Evolutionary conservation across 1,140 invertebrate species (phyloP), one percentile per base, ranked within the genome.

Genomic region (Trichonephila clavata): DNA sequence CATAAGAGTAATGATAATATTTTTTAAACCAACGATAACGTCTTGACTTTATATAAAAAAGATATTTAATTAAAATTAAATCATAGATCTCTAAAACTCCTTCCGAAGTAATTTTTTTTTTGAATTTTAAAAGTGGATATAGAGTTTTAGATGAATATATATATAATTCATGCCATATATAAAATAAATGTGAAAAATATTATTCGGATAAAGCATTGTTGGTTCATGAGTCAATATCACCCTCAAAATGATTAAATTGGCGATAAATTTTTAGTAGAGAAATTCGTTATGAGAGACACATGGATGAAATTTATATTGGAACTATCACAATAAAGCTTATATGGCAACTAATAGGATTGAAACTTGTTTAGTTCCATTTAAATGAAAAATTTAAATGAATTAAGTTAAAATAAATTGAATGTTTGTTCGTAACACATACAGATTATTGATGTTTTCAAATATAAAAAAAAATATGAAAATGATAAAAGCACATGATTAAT

Each of bases 281-380:
- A 68, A 57, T 68, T 32, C 32, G 21, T 32, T 32, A 77, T n/a
- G n/a, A 21, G n/a, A 21, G 20, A 59, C 83, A 84, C n/a, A 80
- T 21, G 68, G 81, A 90, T 50, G 39, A 80, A 60, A 90, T 90
- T 68, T 77, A 77, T 77, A 57, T 60, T 84, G 77, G 27, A 84
- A 92, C 90, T 92, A 92, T 92, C 90, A 92, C 90, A 92, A 92
- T 84, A 50, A 92, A 39, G 90, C 90, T 92, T 92, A 32, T 87
- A 92, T 92, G 90, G 90, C 90, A 92, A 84, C 90, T 84, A 60
- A 43, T n/a, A 84, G 20, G 16, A 24, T 21, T 77, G 71, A 32
- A 27, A 18, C 32, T 39, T 27, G 14, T 59, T 57, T 43, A 83
- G 43, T 83, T 83, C 71, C 27, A 18, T 16, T 77, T 39, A 32